phyloP scores from a whole-genome alignment of 1,140 invertebrate species.

The Brachionus rotundiformis region DNA sequence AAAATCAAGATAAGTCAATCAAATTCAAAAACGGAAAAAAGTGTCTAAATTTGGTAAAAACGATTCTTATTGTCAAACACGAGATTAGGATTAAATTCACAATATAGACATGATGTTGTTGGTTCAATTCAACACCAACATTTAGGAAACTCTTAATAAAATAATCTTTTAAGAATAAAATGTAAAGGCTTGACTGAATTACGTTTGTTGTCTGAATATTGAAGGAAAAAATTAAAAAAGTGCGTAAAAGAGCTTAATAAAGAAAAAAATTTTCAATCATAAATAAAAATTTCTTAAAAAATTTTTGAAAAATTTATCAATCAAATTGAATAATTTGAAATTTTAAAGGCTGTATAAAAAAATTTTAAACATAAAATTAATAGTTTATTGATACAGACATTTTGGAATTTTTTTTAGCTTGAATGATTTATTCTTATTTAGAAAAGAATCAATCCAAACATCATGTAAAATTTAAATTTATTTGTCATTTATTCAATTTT shows the following conservation, averaged over 20 bases:
- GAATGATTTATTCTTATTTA: background rate
- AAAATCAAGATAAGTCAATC: background rate
- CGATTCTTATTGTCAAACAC: background rate
- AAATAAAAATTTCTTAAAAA: too few species aligned
- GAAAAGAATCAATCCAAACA: background rate
- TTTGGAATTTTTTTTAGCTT: too few species aligned
- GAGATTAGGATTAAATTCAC: conserved; percentile 1
- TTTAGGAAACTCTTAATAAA: background rate
- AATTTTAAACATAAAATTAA: too few species aligned
- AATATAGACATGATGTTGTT: background rate
- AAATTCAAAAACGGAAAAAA: background rate
- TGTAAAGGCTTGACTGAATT: background rate
- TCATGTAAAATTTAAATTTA: background rate
- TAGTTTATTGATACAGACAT: too few species aligned
- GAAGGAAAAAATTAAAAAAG: too few species aligned
- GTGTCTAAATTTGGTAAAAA: background rate
- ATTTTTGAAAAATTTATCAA: too few species aligned
- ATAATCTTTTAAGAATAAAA: background rate
- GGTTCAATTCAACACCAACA: background rate
- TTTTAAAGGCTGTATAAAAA: too few species aligned
- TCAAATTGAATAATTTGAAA: too few species aligned
- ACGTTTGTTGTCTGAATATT: background rate
- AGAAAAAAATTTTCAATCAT: too few species aligned
- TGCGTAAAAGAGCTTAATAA: too few species aligned
- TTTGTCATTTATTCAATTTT: background rate